A percentile compares a stretch with the other conserved stretches of the same genome.
Evolutionary conservation across 2,113 vertebrate genomes (phyloP).

Genomic region (Anser cygnoides): DNA sequence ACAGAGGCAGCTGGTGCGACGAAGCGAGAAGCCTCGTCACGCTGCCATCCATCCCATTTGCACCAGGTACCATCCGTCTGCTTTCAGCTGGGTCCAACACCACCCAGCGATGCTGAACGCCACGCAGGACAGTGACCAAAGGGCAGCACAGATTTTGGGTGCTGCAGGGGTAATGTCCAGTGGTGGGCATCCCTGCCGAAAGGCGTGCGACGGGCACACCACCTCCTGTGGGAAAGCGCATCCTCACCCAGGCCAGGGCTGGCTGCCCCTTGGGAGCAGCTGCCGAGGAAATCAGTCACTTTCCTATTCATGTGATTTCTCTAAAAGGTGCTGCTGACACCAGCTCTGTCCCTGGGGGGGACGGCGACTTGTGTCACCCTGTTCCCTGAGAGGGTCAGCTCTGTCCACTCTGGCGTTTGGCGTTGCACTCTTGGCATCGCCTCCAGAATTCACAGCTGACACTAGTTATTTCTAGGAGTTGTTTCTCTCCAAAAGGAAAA

Average conservation of each 20-base stretch:
- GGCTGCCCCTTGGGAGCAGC: neutral
- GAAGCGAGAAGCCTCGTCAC: neutral
- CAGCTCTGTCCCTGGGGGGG: neutral
- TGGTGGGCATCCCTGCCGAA: neutral
- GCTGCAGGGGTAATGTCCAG: no score
- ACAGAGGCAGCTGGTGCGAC: accelerated
- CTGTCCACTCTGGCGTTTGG: neutral
- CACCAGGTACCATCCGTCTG: neutral
- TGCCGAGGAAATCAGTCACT: neutral
- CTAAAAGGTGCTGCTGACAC: slow-evolving; percentile 28
- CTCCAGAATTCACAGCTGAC: slow-evolving; percentile 54
- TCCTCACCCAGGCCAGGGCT: neutral
- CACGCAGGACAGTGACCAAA: neutral
- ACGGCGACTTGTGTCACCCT: neutral
- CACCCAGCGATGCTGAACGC: accelerated
- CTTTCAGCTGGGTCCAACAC: neutral
- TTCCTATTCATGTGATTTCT: neutral
- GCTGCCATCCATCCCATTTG: no score
- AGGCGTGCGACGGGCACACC: neutral
- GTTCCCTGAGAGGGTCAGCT: neutral
- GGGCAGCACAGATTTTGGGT: neutral
- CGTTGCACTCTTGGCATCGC: neutral
- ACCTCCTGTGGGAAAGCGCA: neutral
- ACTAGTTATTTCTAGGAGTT: slow-evolving; percentile 57
- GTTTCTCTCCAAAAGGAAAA: slow-evolving; percentile 42